phyloP scores from a whole-genome alignment of 2,888 invertebrate genomes.

The Morpho helenor region DNA sequence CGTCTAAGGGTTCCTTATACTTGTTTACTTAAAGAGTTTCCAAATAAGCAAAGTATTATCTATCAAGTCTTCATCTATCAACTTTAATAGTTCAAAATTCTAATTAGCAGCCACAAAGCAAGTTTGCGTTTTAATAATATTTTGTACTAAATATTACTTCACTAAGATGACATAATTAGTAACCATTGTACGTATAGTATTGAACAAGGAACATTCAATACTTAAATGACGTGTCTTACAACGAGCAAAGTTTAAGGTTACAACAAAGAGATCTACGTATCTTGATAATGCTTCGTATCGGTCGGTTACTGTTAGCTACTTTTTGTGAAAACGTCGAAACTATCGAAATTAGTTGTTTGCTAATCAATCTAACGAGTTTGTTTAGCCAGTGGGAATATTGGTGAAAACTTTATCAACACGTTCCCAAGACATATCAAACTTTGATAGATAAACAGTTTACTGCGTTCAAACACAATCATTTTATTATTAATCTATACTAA shows the following conservation, averaged over 20 bases:
- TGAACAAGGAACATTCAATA: conserved; percentile 5
- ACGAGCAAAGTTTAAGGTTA: conserved; percentile 20
- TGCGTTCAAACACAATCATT: conserved; percentile 11
- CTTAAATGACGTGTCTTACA: conserved; percentile 4
- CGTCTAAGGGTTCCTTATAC: no score
- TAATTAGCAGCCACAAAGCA: no score
- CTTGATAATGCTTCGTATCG: conserved; percentile 5
- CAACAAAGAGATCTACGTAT: neutral
- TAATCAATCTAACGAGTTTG: conserved; percentile 15
- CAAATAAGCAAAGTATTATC: no score
- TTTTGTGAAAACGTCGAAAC: conserved; percentile 9
- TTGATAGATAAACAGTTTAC: conserved; percentile 21
- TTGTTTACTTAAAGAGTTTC: no score
- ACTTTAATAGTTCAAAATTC: no score
- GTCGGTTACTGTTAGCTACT: conserved; percentile 2
- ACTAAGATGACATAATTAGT: neutral
- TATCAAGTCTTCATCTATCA: no score
- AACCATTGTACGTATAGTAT: neutral
- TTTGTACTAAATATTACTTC: no score
- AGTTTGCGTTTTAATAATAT: no score
- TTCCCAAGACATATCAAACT: conserved; percentile 23
- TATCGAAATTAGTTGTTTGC: conserved; percentile 8
- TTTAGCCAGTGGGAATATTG: conserved; percentile 6
- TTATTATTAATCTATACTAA: neutral
- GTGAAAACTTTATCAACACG: conserved; percentile 1